phyloP scores from a whole-genome alignment of 2,888 invertebrate species.

The Phalera bucephala region DNA sequence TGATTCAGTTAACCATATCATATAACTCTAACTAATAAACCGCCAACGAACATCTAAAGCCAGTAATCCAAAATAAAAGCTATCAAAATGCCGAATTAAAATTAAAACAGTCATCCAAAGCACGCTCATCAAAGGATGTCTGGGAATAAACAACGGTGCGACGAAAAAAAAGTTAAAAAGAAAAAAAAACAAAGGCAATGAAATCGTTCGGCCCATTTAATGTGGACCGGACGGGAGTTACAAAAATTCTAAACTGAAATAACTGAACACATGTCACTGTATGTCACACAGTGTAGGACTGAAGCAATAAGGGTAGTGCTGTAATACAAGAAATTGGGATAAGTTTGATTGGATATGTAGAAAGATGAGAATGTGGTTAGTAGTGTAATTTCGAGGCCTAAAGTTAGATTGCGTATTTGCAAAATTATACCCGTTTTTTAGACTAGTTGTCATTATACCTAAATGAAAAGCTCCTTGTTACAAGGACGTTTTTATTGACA shows the following conservation, averaged over 20 bases:
- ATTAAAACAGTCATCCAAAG: slow-evolving; percentile 53
- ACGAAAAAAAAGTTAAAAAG: slow-evolving; percentile 39
- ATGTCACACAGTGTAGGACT: slow-evolving; percentile 47
- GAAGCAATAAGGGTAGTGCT: slow-evolving; percentile 27
- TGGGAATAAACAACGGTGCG: slow-evolving; percentile 56
- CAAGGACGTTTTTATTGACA: too few relatives aligned
- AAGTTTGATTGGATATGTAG: too few relatives aligned
- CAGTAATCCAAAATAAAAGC: slow-evolving; percentile 28
- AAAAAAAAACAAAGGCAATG: slow-evolving; percentile 58
- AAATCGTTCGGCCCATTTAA: slow-evolving; percentile 81
- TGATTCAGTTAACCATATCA: not conserved
- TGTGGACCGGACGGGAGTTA: slow-evolving; percentile 79
- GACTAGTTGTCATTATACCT: too few relatives aligned
- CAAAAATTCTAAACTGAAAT: slow-evolving; percentile 80
- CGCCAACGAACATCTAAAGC: slow-evolving; percentile 1
- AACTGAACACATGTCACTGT: slow-evolving; percentile 75
- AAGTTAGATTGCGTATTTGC: too few relatives aligned
- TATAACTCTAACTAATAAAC: not conserved
- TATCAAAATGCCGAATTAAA: slow-evolving; percentile 54
- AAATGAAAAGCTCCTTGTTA: too few relatives aligned
- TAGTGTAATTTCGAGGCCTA: too few relatives aligned
- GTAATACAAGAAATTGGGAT: too few relatives aligned
- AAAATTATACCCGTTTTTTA: too few relatives aligned
- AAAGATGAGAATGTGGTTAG: too few relatives aligned
- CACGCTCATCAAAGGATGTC: slow-evolving; percentile 73